Evolutionary conservation across 2,113 vertebrate species (phyloP), one percentile per base, ranked within the genome.

Genomic region (Sylvietta virens): DNA sequence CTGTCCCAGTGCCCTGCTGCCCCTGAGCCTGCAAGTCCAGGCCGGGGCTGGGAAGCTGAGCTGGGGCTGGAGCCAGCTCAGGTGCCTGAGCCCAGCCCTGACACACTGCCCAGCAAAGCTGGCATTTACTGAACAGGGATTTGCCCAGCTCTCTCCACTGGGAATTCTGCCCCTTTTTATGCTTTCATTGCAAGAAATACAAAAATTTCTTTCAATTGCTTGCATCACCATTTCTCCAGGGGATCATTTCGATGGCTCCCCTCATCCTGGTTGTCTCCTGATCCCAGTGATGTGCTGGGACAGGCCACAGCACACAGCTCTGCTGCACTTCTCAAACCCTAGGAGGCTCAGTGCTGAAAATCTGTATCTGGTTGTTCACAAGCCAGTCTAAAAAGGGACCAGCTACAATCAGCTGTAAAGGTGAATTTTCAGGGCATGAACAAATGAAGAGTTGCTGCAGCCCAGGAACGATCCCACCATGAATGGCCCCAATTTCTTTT

Each of bases 201-300:
- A 71, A 71, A 27, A 5, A 24, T 56, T 86, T 24, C 14, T 48
- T 74, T 51, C 45, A 24, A 23, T 47, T 30, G 10, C 60, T 57
- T 51, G 45, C 54, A 39, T 12, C 40, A 53, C 64, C 84, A 22
- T 45, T 88, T 39, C 44, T 80, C 40, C 80, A 51, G 9, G 4
- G 3, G n/a, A 42, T 8, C 15, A 44, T 45, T 70, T n/a, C 0
- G 0, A 19, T 0, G 14, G 44, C 22, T 70, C 35, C 35, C 9
- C 24, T 53, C 26, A 39, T 42, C 54, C 64, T 5, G 0, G 18
- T 11, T 64, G 31, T 65, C 53, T 47, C 24, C 71, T 40, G 56
- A 27, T 24, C 11, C 21, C 45, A 18, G 78, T 30, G 45, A 5
- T 3, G 1, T 0, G 0, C 7, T 28, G 44, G 47, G 8, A 44